Conservation (phyloP, 1,140 invertebrate species). For the Drosophila subpulchrella region DNA sequence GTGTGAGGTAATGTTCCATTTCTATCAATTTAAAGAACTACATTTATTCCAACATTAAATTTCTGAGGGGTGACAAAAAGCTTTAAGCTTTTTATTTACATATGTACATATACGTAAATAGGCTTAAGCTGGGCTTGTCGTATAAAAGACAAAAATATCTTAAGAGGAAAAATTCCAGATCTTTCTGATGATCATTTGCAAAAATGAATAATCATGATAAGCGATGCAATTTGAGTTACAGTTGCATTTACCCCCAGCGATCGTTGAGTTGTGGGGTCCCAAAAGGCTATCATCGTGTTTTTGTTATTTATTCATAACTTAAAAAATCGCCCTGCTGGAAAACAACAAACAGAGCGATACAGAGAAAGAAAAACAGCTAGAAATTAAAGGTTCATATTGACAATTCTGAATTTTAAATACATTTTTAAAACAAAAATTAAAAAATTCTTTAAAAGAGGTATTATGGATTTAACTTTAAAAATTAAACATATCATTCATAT, state of each 20-base stretch:
- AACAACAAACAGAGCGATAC: slow-evolving; percentile 22
- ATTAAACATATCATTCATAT: too few relatives aligned
- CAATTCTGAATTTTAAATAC: neutral
- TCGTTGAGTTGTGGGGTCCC: slow-evolving; percentile 22
- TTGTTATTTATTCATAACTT: slow-evolving; percentile 45
- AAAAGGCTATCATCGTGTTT: slow-evolving; percentile 51
- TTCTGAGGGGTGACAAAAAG: neutral
- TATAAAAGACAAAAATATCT: neutral
- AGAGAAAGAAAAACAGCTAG: neutral
- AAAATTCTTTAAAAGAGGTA: too few relatives aligned
- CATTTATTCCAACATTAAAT: neutral
- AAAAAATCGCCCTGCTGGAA: slow-evolving; percentile 2
- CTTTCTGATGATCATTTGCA: slow-evolving; percentile 1
- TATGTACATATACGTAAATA: neutral
- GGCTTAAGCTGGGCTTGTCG: neutral
- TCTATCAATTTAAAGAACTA: neutral
- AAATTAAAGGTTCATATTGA: too few relatives aligned
- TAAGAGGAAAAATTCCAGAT: slow-evolving; percentile 14
- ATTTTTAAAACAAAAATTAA: neutral
- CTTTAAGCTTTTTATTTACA: slow-evolving; percentile 1
- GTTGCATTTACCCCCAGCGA: slow-evolving; percentile 50
- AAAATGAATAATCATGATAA: slow-evolving; percentile 5
- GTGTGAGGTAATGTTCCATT: neutral
- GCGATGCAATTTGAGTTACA: slow-evolving; percentile 12
- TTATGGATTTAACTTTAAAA: neutral